Evolutionary conservation across 2,888 invertebrate genomes (phyloP).

Genomic region (Phrixothrix hirtus): DNA sequence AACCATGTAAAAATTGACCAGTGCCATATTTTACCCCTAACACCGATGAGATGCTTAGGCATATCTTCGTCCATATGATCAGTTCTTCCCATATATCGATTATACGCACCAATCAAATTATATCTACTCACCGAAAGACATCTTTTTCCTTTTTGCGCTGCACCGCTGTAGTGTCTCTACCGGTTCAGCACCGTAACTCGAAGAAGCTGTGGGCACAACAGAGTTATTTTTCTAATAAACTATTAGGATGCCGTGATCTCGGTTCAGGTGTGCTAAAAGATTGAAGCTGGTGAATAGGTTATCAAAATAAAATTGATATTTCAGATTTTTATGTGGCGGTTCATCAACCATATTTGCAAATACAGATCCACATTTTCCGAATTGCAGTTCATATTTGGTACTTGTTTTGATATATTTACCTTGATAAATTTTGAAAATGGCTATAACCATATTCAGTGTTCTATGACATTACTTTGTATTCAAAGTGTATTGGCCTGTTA

Average conservation of each 20-base stretch:
- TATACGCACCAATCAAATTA: too few relatives aligned
- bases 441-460: too few relatives aligned
- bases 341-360: too few relatives aligned
- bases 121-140: background rate
- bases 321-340: too few relatives aligned
- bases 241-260: background rate
- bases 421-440: background rate
- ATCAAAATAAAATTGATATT: too few relatives aligned
- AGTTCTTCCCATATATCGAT: constrained; percentile 2
- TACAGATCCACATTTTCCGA: constrained; percentile 1
- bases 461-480: constrained; percentile 38
- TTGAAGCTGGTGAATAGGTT: too few relatives aligned
- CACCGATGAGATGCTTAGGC: background rate
- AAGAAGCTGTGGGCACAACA: too few relatives aligned
- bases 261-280: too few relatives aligned
- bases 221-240: background rate
- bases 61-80: constrained; percentile 1
- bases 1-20: constrained; percentile 2
- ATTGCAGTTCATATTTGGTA: background rate
- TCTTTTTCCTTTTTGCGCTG: background rate
- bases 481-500: constrained; percentile 39
- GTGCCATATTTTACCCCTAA: constrained; percentile 2
- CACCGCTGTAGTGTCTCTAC: background rate
- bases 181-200: background rate
- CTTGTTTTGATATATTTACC: constrained; percentile 1